A percentile compares a stretch with the other conserved stretches of the same genome.
Evolutionary conservation across 2,888 invertebrate species (phyloP).

Genomic region (Cantharis rustica): DNA sequence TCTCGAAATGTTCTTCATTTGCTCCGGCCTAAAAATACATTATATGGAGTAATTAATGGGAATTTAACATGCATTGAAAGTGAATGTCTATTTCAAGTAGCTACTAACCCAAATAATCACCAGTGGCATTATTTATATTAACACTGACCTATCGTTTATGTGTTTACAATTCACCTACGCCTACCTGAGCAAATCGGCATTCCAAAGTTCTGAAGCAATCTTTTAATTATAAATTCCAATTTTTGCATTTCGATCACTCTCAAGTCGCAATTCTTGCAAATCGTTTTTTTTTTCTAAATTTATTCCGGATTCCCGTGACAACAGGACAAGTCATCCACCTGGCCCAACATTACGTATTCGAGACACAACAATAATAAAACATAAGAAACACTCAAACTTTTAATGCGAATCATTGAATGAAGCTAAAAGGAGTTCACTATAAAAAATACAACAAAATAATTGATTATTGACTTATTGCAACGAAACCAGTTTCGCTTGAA

Average conservation of each 20-base stretch:
- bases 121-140: not conserved
- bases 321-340: not conserved
- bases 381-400: conserved; percentile 8
- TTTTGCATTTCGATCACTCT: not conserved
- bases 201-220: not conserved
- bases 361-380: conserved; percentile 4
- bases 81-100: not conserved
- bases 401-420: conserved; percentile 24
- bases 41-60: not conserved
- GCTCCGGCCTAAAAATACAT: not conserved
- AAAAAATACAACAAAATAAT: conserved; percentile 16
- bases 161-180: conserved; percentile 1
- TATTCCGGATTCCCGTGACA: not conserved
- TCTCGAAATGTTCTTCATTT: not conserved
- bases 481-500: conserved; percentile 20
- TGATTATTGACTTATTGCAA: conserved; percentile 19
- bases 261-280: too few species aligned
- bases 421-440: conserved; percentile 18
- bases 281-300: not conserved
- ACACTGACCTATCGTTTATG: not conserved
- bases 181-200: not conserved
- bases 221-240: not conserved
- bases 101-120: not conserved
- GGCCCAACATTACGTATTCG: not conserved
- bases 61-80: not conserved